A percentile compares a stretch with the other conserved stretches of the same genome.
Conservation (phyloP, 2,113 vertebrate species). For the Cairina moschata region DNA sequence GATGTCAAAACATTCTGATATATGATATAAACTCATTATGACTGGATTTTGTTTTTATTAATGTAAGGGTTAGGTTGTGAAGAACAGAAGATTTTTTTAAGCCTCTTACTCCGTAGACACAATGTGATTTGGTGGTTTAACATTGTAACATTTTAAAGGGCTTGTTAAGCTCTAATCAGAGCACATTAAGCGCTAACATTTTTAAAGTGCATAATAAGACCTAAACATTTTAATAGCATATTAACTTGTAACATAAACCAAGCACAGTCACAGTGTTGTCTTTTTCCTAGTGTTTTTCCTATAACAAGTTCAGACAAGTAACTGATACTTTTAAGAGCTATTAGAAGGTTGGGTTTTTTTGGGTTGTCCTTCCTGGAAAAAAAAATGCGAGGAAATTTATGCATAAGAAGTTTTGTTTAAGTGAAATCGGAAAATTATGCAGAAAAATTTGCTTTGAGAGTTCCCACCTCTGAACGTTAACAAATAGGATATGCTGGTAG, state of each 20-base stretch:
- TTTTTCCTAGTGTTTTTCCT: slow-evolving; percentile 45
- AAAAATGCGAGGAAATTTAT: neutral
- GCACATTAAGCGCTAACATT: slow-evolving; percentile 36
- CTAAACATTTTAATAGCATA: slow-evolving; percentile 54
- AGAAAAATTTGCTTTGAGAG: neutral
- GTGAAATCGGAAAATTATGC: neutral
- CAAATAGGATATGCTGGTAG: neutral
- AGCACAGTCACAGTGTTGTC: slow-evolving; percentile 32
- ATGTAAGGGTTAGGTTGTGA: slow-evolving; percentile 58
- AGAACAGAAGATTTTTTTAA: slow-evolving; percentile 54
- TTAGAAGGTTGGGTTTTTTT: neutral
- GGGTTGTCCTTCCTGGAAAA: neutral
- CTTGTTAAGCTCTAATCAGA: slow-evolving; percentile 55
- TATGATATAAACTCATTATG: slow-evolving; percentile 72
- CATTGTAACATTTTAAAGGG: slow-evolving; percentile 47
- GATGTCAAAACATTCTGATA: slow-evolving; percentile 76
- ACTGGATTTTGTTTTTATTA: slow-evolving; percentile 69
- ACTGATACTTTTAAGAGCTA: neutral
- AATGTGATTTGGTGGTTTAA: slow-evolving; percentile 60
- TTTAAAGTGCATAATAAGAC: slow-evolving; percentile 55
- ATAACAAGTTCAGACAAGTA: slow-evolving; percentile 20
- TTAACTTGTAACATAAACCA: slow-evolving; percentile 53
- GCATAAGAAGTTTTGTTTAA: neutral
- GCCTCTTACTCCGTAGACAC: slow-evolving; percentile 43
- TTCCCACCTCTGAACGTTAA: neutral